Conservation (phyloP, 2,888 invertebrate genomes). For the Dascillus cervinus region DNA sequence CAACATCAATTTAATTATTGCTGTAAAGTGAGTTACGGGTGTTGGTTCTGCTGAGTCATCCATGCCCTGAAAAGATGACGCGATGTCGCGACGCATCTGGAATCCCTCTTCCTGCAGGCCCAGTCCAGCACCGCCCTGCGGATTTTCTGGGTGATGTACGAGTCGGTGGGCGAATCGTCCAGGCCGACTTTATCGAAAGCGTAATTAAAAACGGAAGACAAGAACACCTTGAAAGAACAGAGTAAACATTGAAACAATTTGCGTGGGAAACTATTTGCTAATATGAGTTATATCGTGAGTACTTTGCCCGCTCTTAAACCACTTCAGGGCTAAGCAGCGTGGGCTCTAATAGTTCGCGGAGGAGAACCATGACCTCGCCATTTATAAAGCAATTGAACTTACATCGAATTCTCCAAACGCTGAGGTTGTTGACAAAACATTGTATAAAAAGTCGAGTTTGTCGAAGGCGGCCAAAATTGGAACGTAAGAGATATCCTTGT, state of each 20-base stretch:
- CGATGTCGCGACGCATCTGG: constrained; percentile 45
- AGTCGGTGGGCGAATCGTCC: constrained; percentile 40
- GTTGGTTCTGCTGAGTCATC: constrained; percentile 41
- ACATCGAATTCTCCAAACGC: constrained; percentile 55
- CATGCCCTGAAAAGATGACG: constrained; percentile 44
- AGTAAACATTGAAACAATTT: constrained; percentile 8
- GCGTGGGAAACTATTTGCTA: too few relatives aligned
- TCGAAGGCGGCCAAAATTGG: constrained; percentile 53
- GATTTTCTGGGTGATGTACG: constrained; percentile 47
- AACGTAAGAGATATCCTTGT: constrained; percentile 42
- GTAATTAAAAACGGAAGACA: constrained; percentile 42
- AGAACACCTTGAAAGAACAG: constrained; percentile 37
- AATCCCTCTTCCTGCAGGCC: constrained; percentile 49
- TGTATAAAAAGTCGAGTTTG: constrained; percentile 51
- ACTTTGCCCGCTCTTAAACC: too few relatives aligned
- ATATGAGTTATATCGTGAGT: too few relatives aligned
- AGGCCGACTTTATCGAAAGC: constrained; percentile 47
- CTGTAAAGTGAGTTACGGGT: constrained; percentile 26
- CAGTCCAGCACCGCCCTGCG: constrained; percentile 49
- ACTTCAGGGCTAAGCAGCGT: too few relatives aligned
- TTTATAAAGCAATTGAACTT: constrained; percentile 18
- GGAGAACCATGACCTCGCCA: too few relatives aligned
- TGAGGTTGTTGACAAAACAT: constrained; percentile 51
- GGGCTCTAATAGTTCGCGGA: too few relatives aligned
- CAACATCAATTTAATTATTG: not conserved